Evolutionary conservation across 2,113 vertebrate species (phyloP).

Genomic region (Drymodes brunneopygia): DNA sequence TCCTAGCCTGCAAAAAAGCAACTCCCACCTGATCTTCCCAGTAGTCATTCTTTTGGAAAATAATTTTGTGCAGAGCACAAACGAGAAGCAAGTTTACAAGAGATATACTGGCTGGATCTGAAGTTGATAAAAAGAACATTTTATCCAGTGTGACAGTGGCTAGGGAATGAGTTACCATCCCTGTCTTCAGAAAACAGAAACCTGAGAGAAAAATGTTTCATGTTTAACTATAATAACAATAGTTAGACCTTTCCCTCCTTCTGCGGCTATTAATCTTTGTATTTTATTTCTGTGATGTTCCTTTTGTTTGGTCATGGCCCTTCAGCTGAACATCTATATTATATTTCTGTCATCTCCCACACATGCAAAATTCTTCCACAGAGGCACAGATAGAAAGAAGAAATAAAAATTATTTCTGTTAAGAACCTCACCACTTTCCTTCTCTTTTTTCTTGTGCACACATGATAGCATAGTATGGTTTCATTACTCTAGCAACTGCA

Average conservation of each 20-base stretch:
- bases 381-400: not conserved
- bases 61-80: not conserved
- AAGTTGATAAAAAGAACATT: not conserved
- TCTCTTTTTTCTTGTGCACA: not conserved
- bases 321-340: conserved; percentile 11
- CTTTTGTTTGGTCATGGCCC: not conserved
- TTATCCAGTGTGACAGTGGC: not conserved
- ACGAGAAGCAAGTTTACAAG: not conserved
- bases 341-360: not conserved
- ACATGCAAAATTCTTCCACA: not conserved
- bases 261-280: conserved; percentile 15
- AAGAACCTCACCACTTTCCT: not conserved
- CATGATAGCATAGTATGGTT: not conserved
- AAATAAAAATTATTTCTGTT: not conserved
- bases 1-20: not conserved
- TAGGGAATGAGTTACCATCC: not conserved
- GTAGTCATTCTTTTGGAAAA: not conserved
- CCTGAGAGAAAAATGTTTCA: conserved; percentile 11
- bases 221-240: not conserved
- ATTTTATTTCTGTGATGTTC: conserved; percentile 2
- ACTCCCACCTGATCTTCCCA: not conserved
- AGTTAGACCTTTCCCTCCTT: not conserved
- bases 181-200: conserved; percentile 33
- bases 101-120: not conserved
- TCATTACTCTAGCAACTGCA: not conserved